Conservation (phyloP, 2,888 invertebrate genomes). For the Neoscelio sp. region DNA sequence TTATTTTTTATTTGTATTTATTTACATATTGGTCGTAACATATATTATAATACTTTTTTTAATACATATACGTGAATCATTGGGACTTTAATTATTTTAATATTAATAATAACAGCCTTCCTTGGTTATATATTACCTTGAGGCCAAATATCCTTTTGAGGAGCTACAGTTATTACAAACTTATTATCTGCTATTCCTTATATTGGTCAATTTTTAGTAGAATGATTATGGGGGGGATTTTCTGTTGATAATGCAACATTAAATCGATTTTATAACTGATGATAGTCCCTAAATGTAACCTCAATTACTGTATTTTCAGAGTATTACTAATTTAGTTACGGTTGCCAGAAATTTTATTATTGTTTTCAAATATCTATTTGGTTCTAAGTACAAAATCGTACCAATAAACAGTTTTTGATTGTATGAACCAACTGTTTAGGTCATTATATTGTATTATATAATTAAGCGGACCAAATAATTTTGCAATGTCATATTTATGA, state of each 20-base stretch:
- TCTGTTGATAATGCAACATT: constrained; percentile 89
- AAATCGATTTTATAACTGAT: constrained; percentile 92
- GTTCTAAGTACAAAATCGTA: too few relatives aligned
- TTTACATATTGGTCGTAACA: constrained; percentile 88
- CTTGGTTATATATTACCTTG: constrained; percentile 91
- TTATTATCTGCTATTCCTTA: constrained; percentile 89
- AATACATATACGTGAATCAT: constrained; percentile 86
- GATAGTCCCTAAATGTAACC: too few relatives aligned
- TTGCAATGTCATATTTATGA: too few relatives aligned
- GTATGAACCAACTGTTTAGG: too few relatives aligned
- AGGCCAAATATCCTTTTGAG: constrained; percentile 93
- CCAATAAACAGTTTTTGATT: too few relatives aligned
- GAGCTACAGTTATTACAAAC: constrained; percentile 92
- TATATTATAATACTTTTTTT: constrained; percentile 86
- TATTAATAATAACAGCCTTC: constrained; percentile 89
- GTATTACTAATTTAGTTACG: too few relatives aligned
- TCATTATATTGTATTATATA: too few relatives aligned
- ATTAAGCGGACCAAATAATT: too few relatives aligned
- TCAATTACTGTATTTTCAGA: too few relatives aligned
- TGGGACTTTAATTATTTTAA: constrained; percentile 87
- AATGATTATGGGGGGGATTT: constrained; percentile 91
- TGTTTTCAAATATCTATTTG: too few relatives aligned
- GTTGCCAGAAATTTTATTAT: too few relatives aligned
- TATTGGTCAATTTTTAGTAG: constrained; percentile 87
- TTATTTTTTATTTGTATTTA: constrained; percentile 90